Percentiles rank a stretch among this genome's conserved stretches.
These are phyloP conservation scores for Apotomis betuletana DNA, from an alignment of 2,888 invertebrate species.

Conservation along the genomic window DNA sequence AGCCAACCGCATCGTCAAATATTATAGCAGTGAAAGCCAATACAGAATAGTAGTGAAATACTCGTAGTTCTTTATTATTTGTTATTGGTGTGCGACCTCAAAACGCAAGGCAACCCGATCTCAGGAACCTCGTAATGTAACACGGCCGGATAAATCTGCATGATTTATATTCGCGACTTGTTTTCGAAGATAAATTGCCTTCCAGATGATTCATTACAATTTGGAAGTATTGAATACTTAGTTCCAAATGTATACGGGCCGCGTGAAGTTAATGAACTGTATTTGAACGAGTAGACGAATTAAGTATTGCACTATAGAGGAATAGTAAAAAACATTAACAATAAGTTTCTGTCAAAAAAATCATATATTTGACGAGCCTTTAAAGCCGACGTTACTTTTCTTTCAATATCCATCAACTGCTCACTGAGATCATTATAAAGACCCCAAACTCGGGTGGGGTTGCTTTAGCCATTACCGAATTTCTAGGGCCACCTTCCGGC, in stretches of 20 bases:
- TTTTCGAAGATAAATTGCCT: slow-evolving; percentile 39
- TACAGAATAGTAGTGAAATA: background rate
- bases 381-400: too few relatives aligned
- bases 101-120: background rate
- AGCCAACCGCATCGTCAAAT: too few relatives aligned
- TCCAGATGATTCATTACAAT: slow-evolving; percentile 38
- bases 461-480: too few relatives aligned
- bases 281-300: background rate
- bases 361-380: too few relatives aligned
- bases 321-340: too few relatives aligned
- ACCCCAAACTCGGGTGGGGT: too few relatives aligned
- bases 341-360: too few relatives aligned
- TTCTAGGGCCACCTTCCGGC: too few relatives aligned
- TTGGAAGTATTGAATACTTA: slow-evolving; percentile 32
- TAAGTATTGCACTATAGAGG: background rate
- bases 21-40: too few relatives aligned
- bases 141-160: slow-evolving; percentile 36
- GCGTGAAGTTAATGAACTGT: slow-evolving; percentile 15
- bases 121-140: slow-evolving; percentile 14
- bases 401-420: too few relatives aligned
- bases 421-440: too few relatives aligned
- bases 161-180: slow-evolving; percentile 39
- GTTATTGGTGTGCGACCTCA: background rate
- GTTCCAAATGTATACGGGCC: slow-evolving; percentile 19
- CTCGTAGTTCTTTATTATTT: slow-evolving; percentile 1